phyloP scores from a whole-genome alignment of 2,113 vertebrate genomes.

The Thymallus thymallus region DNA sequence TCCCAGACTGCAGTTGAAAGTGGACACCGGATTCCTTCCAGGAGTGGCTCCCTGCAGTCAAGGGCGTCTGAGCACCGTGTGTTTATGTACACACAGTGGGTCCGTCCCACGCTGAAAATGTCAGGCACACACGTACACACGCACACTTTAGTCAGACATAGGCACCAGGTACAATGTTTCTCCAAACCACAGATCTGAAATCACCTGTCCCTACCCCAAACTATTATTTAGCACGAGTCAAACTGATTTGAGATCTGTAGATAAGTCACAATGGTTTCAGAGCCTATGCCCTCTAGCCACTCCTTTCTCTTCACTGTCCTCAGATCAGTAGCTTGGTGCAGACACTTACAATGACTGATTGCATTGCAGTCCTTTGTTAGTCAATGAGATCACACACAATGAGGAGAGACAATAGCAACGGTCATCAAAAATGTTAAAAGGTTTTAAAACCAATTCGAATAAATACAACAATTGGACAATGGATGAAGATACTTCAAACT shows the following conservation, averaged over 20 bases:
- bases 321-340: background rate
- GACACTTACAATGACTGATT: background rate
- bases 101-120: background rate
- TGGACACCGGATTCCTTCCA: slow-evolving; percentile 67
- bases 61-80: slow-evolving; percentile 61
- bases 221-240: background rate
- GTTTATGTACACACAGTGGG: slow-evolving; percentile 59
- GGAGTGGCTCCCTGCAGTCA: slow-evolving; percentile 65
- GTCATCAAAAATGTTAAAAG: no score
- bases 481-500: no score
- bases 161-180: no score
- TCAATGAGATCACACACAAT: no score
- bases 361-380: no score
- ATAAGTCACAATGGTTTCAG: background rate
- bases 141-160: background rate
- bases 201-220: background rate
- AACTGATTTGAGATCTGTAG: background rate
- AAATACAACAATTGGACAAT: no score
- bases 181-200: no score
- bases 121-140: background rate
- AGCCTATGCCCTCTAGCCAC: no score
- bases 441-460: no score
- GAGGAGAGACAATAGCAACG: no score
- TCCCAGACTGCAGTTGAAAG: slow-evolving; percentile 69
- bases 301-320: background rate